Evolutionary conservation across 53 echinoderm and acorn worm genomes (phyloP), one percentile per base, ranked within the genome.

Genomic region (Echinometra lucunter): DNA sequence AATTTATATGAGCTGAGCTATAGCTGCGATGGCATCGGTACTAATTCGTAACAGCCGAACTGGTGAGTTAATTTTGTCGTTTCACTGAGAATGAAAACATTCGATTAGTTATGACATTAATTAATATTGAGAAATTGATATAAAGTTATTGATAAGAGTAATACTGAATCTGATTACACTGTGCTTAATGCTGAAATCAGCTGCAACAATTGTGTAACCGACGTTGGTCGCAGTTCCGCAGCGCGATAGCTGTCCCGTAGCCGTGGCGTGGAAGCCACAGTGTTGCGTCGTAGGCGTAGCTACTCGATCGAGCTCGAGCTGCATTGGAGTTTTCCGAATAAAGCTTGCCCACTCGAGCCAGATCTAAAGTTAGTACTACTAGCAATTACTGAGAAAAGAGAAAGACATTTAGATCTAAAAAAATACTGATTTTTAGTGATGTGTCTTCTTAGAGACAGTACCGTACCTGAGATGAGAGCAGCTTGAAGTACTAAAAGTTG

Each of bases 1-100:
- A n/a, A n/a, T n/a, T n/a, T n/a, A n/a, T n/a, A n/a, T n/a, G n/a
- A n/a, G n/a, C n/a, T n/a, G n/a, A n/a, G n/a, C n/a, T n/a, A n/a
- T n/a, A 42, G 16, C 21, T 23, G 85, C 27, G 45, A 92, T 92
- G 92, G 92, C 92, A 18, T 78, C 92, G 37, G 92, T 92, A n/a
- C 18, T 92, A 4, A 78, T 92, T 53, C 74, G 92, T 1, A 92
- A 49, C 78, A 92, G 92, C 92, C 80, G 92, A 56, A 35, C 74
- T 16, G 92, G 92, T 92, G 34, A 75, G 92, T 55, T 55, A 30
- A 60, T 38, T 89, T 89, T 58, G 23, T 23, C 1, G 38, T 78
- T 78, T 40, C 38, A 78, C 38, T 40, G 19, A 21, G 21, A 78
- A n/a, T n/a, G n/a, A n/a, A n/a, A n/a, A n/a, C n/a, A n/a, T n/a